Base-by-base conservation (phyloP, 2,888 invertebrate genomes). In the Mechanitis messenoides region DNA sequence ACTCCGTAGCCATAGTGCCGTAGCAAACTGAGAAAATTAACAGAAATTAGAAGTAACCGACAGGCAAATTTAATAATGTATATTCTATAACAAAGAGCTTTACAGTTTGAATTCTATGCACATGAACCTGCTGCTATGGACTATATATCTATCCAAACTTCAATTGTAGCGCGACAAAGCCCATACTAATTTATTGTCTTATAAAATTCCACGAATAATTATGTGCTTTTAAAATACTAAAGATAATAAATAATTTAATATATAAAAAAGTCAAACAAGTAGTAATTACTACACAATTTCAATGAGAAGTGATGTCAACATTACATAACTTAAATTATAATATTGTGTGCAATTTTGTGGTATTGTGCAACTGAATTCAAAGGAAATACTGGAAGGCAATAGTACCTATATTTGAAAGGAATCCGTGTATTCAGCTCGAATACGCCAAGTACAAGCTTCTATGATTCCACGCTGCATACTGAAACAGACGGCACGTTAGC, bases 401-500 rank as follows among this genome's bases (percentile, higher is more conserved):
- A 59, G 50, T 59, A 55, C 61, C 63, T 66, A 66, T 50, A 66
- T 61, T 61, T 66, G 59, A 57, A 66, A 66, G 66, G 66, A 66
- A 64, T 66, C 64, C 66, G 61, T 64, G 61, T 66, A 64, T 66
- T 66, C 64, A 58, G 61, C 66, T 64, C 57, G 61, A 64, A 64
- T 66, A 66, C 58, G 59, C 64, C 66, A 61, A 64, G 66, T 59
- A 61, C 59, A 61, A 58, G 63, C 64, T 64, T 61, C 61, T 59
- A 66, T 66, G 62, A 63, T 60, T 63, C 59, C 54, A 63, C 47
- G 42, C 64, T 66, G 66, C 61, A 66, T 66, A 64, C 66, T 66
- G 61, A 63, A 64, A 61, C 61, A 64, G 63, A 61, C 59, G 55
- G 56, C 61, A 59, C 59, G 59, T 56, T 46, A 55, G 53, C 50